Evolutionary conservation across 53 echinoderm and acorn worm genomes (phyloP).

Genomic region (Arbacia lixula): DNA sequence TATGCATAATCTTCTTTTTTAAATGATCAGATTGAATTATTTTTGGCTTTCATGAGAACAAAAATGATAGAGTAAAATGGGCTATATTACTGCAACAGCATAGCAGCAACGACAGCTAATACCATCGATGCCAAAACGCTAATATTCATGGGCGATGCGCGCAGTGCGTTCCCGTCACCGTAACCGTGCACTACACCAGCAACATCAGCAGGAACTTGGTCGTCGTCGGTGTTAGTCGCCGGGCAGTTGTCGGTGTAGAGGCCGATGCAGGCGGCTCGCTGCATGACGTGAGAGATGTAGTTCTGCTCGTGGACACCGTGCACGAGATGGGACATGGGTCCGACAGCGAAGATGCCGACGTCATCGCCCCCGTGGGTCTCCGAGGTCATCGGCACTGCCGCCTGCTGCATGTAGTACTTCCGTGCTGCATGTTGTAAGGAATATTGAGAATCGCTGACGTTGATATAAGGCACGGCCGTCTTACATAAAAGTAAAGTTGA

Average conservation of each 20-base stretch:
- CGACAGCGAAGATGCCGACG: constrained; percentile 77
- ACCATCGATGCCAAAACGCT: no score
- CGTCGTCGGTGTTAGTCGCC: neutral
- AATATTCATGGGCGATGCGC: no score
- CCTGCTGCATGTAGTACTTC: constrained; percentile 50
- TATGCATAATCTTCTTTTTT: no score
- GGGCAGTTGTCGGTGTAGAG: constrained; percentile 51
- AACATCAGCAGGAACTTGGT: no score
- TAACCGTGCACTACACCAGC: neutral
- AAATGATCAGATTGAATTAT: no score
- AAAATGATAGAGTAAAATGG: no score
- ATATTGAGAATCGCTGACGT: no score
- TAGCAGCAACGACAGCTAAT: no score
- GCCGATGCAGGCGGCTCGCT: constrained; percentile 75
- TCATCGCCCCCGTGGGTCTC: constrained; percentile 87
- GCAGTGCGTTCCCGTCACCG: neutral
- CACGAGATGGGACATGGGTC: constrained; percentile 85
- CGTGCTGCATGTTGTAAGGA: constrained; percentile 38
- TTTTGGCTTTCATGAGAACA: no score
- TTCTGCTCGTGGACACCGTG: constrained; percentile 87
- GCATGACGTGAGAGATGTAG: constrained; percentile 80
- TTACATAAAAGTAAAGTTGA: no score
- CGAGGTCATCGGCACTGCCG: constrained; percentile 40
- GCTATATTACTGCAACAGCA: no score
- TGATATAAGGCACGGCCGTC: no score